Percentiles rank a stretch among this genome's conserved stretches.
Evolutionary conservation across 2,113 vertebrate genomes (phyloP).

Genomic region (Dromiciops gliroides): DNA sequence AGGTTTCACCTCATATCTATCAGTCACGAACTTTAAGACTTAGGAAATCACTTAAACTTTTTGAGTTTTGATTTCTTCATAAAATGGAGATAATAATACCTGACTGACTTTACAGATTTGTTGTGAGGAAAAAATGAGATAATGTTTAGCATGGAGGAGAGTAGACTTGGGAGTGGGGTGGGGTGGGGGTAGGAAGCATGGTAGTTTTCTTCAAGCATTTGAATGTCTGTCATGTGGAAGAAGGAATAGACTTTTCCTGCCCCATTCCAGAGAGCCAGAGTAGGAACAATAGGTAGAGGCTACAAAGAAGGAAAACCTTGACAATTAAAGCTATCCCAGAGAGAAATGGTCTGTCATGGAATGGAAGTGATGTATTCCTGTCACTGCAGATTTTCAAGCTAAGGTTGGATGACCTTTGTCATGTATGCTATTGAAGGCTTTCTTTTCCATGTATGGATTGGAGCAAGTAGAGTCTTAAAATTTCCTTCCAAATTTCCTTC

Average conservation of each 20-base stretch:
- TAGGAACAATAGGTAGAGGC: neutral
- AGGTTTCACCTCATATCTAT: neutral
- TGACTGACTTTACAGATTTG: neutral
- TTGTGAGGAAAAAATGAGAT: neutral
- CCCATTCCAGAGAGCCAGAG: neutral
- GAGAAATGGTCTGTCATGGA: neutral
- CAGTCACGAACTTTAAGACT: neutral
- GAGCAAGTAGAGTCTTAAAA: neutral
- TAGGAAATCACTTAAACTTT: neutral
- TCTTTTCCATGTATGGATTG: neutral
- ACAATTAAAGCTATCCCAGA: neutral
- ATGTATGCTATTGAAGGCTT: neutral
- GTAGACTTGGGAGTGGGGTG: no score
- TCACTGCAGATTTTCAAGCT: neutral
- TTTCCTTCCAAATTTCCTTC: neutral
- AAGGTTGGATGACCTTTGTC: neutral
- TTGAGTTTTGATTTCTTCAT: no score
- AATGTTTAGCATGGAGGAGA: neutral
- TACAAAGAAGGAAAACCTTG: neutral
- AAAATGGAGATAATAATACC: neutral
- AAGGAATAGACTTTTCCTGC: neutral
- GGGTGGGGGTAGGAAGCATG: neutral
- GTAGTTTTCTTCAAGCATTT: neutral
- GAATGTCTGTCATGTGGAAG: neutral
- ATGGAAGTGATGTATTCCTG: neutral